Evolutionary conservation across 2,797 vertebrate genomes (phyloP).

Genomic region (Salarias fasciatus): DNA sequence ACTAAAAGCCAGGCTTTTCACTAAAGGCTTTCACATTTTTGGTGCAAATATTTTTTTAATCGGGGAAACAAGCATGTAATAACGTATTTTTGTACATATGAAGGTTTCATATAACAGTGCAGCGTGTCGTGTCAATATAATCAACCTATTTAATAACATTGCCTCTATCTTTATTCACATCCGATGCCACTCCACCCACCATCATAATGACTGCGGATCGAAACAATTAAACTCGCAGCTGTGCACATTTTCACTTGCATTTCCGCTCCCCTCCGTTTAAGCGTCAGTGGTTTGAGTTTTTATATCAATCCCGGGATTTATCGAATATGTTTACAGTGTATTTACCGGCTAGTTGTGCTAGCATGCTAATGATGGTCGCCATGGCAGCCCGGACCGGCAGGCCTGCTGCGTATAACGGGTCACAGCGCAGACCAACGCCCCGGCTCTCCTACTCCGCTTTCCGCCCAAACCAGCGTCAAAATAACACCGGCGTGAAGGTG

Average conservation of each 20-base stretch:
- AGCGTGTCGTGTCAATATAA: too few relatives aligned
- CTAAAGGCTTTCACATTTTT: too few relatives aligned
- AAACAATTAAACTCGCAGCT: neutral
- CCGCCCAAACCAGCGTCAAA: neutral
- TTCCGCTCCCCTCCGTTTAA: fast-evolving
- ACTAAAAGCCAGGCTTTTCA: too few relatives aligned
- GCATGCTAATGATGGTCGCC: slow-evolving; percentile 65
- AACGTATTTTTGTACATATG: too few relatives aligned
- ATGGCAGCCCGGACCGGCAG: slow-evolving; percentile 55
- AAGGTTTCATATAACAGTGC: too few relatives aligned
- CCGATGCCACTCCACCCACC: slow-evolving; percentile 4
- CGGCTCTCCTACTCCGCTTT: neutral
- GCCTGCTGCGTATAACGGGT: slow-evolving; percentile 47
- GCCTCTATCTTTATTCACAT: too few relatives aligned
- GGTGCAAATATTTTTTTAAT: too few relatives aligned
- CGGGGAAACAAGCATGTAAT: too few relatives aligned
- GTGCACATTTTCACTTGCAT: too few relatives aligned
- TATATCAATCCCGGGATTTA: fast-evolving
- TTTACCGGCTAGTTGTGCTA: slow-evolving; percentile 50
- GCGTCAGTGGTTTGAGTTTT: fast-evolving
- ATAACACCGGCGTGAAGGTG: neutral
- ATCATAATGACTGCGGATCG: neutral
- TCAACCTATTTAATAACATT: too few relatives aligned
- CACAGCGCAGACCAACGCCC: slow-evolving; percentile 27
- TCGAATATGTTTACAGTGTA: slow-evolving; percentile 15